Evolutionary conservation across 2,888 invertebrate species (phyloP).

Genomic region (Cistogaster globosa): DNA sequence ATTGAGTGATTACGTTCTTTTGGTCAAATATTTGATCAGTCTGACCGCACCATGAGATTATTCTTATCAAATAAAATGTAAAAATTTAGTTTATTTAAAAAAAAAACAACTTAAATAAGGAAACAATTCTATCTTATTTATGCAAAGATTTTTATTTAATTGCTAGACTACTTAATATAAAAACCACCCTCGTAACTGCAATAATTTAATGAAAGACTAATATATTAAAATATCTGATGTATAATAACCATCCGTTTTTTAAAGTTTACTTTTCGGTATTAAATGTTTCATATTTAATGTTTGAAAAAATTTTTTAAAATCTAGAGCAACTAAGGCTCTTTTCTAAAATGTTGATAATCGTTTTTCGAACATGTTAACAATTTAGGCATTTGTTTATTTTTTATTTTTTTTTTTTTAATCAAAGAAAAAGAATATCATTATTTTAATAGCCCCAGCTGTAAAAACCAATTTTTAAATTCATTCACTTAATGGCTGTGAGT

Average conservation of each 20-base stretch:
- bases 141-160: too few relatives aligned
- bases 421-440: not conserved
- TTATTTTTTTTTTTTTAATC: constrained; percentile 22
- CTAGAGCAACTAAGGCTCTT: constrained; percentile 61
- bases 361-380: constrained; percentile 45
- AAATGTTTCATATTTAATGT: not conserved
- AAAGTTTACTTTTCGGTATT: not conserved
- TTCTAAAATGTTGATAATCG: constrained; percentile 51
- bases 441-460: not conserved
- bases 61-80: too few relatives aligned
- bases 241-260: constrained; percentile 47
- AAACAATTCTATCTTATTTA: too few relatives aligned
- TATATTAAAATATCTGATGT: constrained; percentile 31
- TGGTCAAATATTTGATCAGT: too few relatives aligned
- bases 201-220: constrained; percentile 49
- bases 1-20: too few relatives aligned
- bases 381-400: constrained; percentile 1
- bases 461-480: constrained; percentile 9
- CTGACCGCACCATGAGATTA: too few relatives aligned
- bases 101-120: too few relatives aligned
- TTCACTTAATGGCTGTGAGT: not conserved
- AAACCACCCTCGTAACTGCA: not conserved
- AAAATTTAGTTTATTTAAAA: too few relatives aligned
- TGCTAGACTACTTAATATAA: too few relatives aligned
- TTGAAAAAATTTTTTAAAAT: constrained; percentile 6